These are phyloP conservation scores for Poeciliopsis presidionis DNA, from an alignment of 2,797 vertebrate genomes.

Conservation along the genomic window DNA sequence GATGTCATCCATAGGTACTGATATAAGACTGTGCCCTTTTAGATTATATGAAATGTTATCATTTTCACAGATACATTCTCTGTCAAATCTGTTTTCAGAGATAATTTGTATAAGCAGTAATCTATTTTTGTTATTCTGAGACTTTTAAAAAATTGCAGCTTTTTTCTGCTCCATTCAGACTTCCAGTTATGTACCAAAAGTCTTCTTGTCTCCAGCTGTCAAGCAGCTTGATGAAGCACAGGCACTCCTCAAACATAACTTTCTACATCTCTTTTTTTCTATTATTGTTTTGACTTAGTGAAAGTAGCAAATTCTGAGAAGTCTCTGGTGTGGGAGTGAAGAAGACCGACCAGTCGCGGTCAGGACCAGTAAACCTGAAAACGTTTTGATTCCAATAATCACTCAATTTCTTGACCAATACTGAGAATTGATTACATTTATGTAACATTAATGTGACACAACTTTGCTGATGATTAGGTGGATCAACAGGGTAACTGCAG, in stretches of 20 bases:
- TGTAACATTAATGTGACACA: neutral
- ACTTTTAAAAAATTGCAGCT: neutral
- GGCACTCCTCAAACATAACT: neutral
- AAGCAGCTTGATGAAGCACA: neutral
- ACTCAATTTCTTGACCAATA: neutral
- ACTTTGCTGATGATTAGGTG: neutral
- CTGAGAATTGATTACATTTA: neutral
- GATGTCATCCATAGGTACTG: neutral
- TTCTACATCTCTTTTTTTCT: neutral
- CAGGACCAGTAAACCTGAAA: neutral
- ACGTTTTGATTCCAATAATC: neutral
- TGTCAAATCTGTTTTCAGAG: neutral
- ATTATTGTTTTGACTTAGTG: neutral
- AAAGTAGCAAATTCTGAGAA: neutral
- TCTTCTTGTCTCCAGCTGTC: neutral
- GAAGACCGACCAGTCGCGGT: neutral
- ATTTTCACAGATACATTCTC: neutral
- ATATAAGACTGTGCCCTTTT: neutral
- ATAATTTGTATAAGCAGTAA: neutral
- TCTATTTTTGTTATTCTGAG: neutral
- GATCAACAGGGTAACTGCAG: neutral
- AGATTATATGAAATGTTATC: neutral
- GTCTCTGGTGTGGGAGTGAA: too few relatives aligned
- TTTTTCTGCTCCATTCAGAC: neutral
- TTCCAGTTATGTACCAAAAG: neutral